These are phyloP conservation scores for Dicerorhinus sumatrensis DNA, from an alignment of 2,113 vertebrate genomes.

Conservation along the genomic window DNA sequence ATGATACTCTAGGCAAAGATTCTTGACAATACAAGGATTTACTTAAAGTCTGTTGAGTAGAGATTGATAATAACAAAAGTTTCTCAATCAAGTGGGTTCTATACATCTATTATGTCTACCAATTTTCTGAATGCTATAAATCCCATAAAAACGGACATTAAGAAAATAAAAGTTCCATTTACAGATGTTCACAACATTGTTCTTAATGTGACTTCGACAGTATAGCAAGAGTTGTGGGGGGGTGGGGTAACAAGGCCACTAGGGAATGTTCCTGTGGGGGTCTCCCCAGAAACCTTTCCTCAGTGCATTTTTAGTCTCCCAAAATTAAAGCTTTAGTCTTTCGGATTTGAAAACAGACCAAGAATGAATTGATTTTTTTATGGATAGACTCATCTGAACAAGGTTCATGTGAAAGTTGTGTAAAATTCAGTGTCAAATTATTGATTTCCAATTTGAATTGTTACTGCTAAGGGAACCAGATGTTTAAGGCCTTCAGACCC, in stretches of 20 bases:
- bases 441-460: not conserved
- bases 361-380: not conserved
- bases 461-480: not conserved
- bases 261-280: fast-evolving
- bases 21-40: not conserved
- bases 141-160: not conserved
- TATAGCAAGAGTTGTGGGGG: not conserved
- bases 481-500: not conserved
- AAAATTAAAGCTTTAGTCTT: not conserved
- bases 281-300: not conserved
- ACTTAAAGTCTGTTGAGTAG: not conserved
- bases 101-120: not conserved
- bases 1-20: not conserved
- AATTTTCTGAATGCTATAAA: not conserved
- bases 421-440: not conserved
- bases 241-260: not conserved
- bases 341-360: not conserved
- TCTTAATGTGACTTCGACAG: not conserved
- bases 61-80: not conserved
- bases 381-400: not conserved
- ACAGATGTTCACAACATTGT: not conserved
- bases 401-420: not conserved
- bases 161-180: not conserved
- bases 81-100: not conserved
- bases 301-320: not conserved